Evolutionary conservation across 1,140 invertebrate species (phyloP).

Genomic region (Drosophila gunungcola): DNA sequence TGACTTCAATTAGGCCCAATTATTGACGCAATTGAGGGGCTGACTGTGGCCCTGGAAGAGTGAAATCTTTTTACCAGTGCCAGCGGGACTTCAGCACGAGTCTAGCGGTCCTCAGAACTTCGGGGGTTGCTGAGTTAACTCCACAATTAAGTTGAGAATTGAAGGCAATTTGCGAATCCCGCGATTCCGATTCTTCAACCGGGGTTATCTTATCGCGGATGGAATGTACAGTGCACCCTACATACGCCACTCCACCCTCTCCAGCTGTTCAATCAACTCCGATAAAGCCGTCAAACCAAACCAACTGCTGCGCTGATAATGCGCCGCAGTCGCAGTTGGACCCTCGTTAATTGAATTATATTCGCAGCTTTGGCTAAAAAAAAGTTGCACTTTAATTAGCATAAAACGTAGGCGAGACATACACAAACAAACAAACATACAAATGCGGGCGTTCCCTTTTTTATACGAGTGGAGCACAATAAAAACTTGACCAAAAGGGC

Average conservation of each 20-base stretch:
- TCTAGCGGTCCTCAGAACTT: conserved; percentile 9
- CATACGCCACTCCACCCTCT: conserved; percentile 8
- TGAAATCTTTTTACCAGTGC: conserved; percentile 35
- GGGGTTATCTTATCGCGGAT: conserved; percentile 59
- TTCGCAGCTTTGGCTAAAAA: conserved; percentile 52
- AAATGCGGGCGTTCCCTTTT: conserved; percentile 36
- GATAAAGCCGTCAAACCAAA: conserved; percentile 60
- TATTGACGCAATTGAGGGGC: conserved; percentile 73
- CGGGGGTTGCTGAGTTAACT: conserved; percentile 63
- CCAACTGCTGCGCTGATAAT: conserved; percentile 50
- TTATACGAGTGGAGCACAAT: conserved; percentile 11
- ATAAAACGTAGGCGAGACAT: conserved; percentile 59
- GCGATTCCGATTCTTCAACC: conserved; percentile 17
- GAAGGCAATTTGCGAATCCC: conserved; percentile 63
- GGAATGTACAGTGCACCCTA: conserved; percentile 10
- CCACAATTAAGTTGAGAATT: conserved; percentile 66
- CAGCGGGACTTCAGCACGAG: conserved; percentile 52
- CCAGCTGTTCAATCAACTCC: conserved; percentile 55
- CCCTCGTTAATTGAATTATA: conserved; percentile 71
- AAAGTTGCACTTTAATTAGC: conserved; percentile 79
- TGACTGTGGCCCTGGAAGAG: conserved; percentile 39
- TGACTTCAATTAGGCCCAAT: conserved; percentile 78
- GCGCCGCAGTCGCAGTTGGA: conserved; percentile 18
- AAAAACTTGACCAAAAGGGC: conserved; percentile 45
- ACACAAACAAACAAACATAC: conserved; percentile 27